A percentile compares a stretch with the other conserved stretches of the same genome.
Conservation (phyloP, 2,888 invertebrate species). For the Thecophora atra region DNA sequence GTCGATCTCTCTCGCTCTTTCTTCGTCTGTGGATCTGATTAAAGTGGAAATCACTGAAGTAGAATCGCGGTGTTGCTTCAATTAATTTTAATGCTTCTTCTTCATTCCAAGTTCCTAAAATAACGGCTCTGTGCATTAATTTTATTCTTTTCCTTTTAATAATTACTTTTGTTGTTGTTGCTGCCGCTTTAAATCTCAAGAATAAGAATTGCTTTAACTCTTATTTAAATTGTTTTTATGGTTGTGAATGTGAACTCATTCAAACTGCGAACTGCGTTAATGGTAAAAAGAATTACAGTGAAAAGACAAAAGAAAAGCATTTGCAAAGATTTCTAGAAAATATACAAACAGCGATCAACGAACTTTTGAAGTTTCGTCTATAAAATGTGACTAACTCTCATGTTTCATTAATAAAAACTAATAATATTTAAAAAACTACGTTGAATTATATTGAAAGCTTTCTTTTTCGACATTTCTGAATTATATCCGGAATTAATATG, state of each 20-base stretch:
- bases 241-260: background rate
- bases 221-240: too few relatives aligned
- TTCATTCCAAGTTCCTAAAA: background rate
- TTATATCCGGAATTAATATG: too few relatives aligned
- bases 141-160: background rate
- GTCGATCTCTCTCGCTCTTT: background rate
- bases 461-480: too few relatives aligned
- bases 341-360: background rate
- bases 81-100: slow-evolving; percentile 12
- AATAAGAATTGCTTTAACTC: too few relatives aligned
- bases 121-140: slow-evolving; percentile 8
- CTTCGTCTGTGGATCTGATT: background rate
- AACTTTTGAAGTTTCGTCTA: too few relatives aligned
- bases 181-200: too few relatives aligned
- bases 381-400: too few relatives aligned
- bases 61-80: slow-evolving; percentile 22
- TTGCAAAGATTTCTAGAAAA: background rate
- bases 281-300: background rate
- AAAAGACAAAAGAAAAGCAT: background rate
- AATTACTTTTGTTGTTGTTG: background rate
- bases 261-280: too few relatives aligned
- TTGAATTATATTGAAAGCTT: too few relatives aligned
- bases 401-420: too few relatives aligned
- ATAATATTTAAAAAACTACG: too few relatives aligned
- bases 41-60: slow-evolving; percentile 26